These are phyloP conservation scores for Microdon myrmicae DNA, from an alignment of 2,888 invertebrate species.

Conservation along the genomic window DNA sequence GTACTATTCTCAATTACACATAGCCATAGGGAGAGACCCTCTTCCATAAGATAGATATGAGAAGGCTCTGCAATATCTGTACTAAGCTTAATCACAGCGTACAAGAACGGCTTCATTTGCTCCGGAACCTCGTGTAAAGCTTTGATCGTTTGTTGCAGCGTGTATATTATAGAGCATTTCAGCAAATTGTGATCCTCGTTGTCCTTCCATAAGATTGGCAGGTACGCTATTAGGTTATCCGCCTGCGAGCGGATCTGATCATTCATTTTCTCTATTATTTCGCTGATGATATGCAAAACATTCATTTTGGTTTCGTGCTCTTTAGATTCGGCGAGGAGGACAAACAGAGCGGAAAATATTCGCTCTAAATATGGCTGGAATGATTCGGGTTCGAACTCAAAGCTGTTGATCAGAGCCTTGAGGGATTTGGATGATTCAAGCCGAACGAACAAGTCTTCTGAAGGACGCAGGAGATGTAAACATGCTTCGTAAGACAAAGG, in stretches of 20 bases:
- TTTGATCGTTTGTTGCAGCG: conserved; percentile 83
- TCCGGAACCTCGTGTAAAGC: conserved; percentile 72
- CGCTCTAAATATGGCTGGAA: conserved; percentile 86
- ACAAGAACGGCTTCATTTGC: conserved; percentile 73
- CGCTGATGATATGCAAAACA: conserved; percentile 88
- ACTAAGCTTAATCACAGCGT: conserved; percentile 76
- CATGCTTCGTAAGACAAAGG: conserved; percentile 84
- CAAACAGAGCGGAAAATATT: conserved; percentile 82
- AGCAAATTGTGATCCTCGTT: conserved; percentile 90
- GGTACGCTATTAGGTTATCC: conserved; percentile 79
- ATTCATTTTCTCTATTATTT: conserved; percentile 88
- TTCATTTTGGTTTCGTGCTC: conserved; percentile 97
- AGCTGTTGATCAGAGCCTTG: conserved; percentile 87
- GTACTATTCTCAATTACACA: conserved; percentile 83
- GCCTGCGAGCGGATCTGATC: conserved; percentile 75
- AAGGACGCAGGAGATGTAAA: conserved; percentile 76
- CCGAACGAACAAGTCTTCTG: conserved; percentile 89
- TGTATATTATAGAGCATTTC: conserved; percentile 88
- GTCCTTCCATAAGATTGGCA: conserved; percentile 89
- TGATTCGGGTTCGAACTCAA: conserved; percentile 88
- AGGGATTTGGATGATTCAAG: conserved; percentile 87
- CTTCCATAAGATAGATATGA: conserved; percentile 91
- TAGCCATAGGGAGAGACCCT: conserved; percentile 90
- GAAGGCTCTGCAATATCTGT: conserved; percentile 82
- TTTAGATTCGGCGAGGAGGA: conserved; percentile 84